phyloP scores from a whole-genome alignment of 1,140 invertebrate species.

The Dreissena rostriformis region DNA sequence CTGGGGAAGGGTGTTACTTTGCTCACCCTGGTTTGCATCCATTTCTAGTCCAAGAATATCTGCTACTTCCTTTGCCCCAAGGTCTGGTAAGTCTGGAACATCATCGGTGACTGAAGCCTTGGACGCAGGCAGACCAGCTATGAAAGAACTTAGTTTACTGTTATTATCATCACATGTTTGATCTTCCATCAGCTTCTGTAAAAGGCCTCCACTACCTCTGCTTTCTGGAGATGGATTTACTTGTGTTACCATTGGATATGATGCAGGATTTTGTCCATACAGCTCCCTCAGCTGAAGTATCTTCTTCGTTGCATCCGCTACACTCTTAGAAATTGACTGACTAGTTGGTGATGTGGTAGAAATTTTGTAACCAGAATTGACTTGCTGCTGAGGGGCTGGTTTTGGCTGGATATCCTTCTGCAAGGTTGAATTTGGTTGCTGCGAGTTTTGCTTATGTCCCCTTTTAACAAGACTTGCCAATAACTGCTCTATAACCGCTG shows the following conservation, averaged over 20 bases:
- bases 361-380: neutral
- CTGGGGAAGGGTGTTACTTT: neutral
- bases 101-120: neutral
- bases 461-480: conserved; percentile 22
- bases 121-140: neutral
- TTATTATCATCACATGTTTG: no score
- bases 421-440: neutral
- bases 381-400: neutral
- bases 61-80: conserved; percentile 44
- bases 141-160: neutral
- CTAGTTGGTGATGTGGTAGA: neutral
- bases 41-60: conserved; percentile 37
- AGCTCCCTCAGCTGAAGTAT: conserved; percentile 34
- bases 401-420: neutral
- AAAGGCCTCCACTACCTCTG: neutral
- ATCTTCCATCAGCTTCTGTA: neutral
- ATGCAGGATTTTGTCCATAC: conserved; percentile 9
- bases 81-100: conserved; percentile 38
- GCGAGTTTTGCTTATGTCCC: neutral
- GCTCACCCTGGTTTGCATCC: neutral
- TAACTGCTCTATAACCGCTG: conserved; percentile 49
- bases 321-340: conserved; percentile 28
- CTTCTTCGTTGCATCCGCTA: conserved; percentile 36
- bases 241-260: neutral
- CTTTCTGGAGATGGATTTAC: neutral